A percentile compares a stretch with the other conserved stretches of the same genome.
Conservation (phyloP, 1,140 invertebrate species). For the Meloidogyne hapla region DNA sequence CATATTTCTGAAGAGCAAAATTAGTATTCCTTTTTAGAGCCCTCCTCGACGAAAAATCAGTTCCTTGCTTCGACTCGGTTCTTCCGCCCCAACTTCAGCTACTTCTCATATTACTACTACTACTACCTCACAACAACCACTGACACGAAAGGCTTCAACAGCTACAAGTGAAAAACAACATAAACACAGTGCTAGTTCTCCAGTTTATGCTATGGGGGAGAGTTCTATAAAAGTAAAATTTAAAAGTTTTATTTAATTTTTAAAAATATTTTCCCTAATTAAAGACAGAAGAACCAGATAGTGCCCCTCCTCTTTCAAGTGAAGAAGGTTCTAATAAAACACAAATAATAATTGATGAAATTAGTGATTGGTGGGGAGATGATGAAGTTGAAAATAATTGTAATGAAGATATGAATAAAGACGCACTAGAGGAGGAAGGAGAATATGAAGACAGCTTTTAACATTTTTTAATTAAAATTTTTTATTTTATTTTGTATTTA, state of each 20-base stretch:
- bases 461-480: too few relatives aligned
- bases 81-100: background rate
- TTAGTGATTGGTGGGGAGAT: background rate
- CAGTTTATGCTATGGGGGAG: background rate
- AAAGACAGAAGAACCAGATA: background rate
- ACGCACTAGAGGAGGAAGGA: background rate
- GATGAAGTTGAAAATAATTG: background rate
- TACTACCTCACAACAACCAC: background rate
- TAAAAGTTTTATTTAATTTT: background rate
- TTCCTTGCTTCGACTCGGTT: background rate
- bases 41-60: background rate
- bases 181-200: background rate
- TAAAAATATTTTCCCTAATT: background rate
- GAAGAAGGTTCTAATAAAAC: background rate
- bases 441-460: too few relatives aligned
- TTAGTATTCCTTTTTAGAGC: background rate
- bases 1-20: too few relatives aligned
- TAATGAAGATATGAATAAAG: background rate
- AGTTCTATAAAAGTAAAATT: background rate
- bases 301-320: background rate
- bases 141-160: background rate
- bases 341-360: background rate
- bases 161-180: background rate
- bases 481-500: too few relatives aligned
- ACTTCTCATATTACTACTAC: background rate